Base-by-base conservation (phyloP, 2,113 vertebrate genomes). In the Sprattus sprattus region DNA sequence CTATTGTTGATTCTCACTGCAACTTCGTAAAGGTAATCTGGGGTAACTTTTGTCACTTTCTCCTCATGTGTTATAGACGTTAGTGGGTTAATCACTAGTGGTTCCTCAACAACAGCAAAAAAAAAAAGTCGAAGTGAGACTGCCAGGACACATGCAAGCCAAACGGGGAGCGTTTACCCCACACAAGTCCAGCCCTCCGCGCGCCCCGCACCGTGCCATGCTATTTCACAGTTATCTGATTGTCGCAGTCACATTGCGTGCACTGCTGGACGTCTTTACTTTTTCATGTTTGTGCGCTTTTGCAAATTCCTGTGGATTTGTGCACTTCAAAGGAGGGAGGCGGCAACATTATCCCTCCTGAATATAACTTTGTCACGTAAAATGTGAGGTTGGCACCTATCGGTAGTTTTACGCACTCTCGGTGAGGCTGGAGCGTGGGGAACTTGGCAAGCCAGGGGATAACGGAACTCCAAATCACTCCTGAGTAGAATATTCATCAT, bases 51-150 rank as follows among this genome's bases (percentile, higher is more conserved):
- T 60, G 54, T 54, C 18, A 54, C 47, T 49, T 49, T 20, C 18
- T 22, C 54, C 22, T 60, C 5, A 6, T 60, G 54, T 20, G 18
- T 60, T 60, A 60, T 7, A 60, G 18, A 6, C 54, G 9, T 49
- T 49, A 49, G 47, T 20, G 22, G 54, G 20, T 20, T 20, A 60
- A 20, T 22, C 54, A 20, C 54, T 6, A 60, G 20, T 60, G 22
- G 54, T 60, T 60, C 54, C 20, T 60, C 20, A 20, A 60, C 18
- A 39, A 39, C 18, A 60, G 22, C 22, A 60, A 86, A 54, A 60
- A 60, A 86, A 54, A n/a, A 45, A 87, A 91, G 90, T 89, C 91
- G 89, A 85, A 85, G 91, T 46, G 88, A 92, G 92, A 91, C 91
- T 88, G 93, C 89, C 92, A 91, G 89, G 54, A 86, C 86, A 85